Percentiles rank a stretch among this genome's conserved stretches.
These are phyloP conservation scores for Ctenicera cuprea DNA, from an alignment of 2,888 invertebrate genomes.

Conservation along the genomic window DNA sequence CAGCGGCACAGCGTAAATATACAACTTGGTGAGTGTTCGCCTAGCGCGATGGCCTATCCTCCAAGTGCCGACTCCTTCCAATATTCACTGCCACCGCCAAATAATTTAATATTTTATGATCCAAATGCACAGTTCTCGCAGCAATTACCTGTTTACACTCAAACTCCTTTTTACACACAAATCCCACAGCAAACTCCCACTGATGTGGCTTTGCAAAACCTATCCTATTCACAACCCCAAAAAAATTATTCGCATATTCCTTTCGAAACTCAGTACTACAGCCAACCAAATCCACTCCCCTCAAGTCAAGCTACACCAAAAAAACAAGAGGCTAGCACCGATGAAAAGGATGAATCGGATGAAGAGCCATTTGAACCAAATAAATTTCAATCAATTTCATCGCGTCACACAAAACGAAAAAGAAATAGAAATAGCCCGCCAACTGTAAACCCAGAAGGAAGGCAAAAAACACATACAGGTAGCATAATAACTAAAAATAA, in stretches of 20 bases:
- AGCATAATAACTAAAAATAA: constrained; percentile 23
- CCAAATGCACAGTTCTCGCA: background rate
- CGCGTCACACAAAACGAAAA: background rate
- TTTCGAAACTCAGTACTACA: background rate
- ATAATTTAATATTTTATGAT: background rate
- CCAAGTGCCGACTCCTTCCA: background rate
- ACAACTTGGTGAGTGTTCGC: too few relatives aligned
- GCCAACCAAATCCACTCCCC: background rate
- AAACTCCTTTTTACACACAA: too few relatives aligned
- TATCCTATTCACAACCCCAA: background rate
- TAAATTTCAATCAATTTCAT: constrained; percentile 15
- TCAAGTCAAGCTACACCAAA: background rate
- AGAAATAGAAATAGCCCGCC: constrained; percentile 6
- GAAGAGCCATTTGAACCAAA: constrained; percentile 28
- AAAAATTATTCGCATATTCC: background rate
- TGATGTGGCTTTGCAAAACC: background rate
- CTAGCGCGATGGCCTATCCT: background rate
- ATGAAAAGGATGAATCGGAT: background rate
- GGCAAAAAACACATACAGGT: constrained; percentile 1
- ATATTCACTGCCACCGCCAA: background rate
- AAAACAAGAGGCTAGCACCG: background rate
- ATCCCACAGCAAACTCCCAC: background rate
- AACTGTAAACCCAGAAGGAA: background rate
- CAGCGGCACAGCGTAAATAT: background rate
- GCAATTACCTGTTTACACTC: background rate